Conservation (phyloP, 2,888 invertebrate species). For the Platycnemis pennipes region DNA sequence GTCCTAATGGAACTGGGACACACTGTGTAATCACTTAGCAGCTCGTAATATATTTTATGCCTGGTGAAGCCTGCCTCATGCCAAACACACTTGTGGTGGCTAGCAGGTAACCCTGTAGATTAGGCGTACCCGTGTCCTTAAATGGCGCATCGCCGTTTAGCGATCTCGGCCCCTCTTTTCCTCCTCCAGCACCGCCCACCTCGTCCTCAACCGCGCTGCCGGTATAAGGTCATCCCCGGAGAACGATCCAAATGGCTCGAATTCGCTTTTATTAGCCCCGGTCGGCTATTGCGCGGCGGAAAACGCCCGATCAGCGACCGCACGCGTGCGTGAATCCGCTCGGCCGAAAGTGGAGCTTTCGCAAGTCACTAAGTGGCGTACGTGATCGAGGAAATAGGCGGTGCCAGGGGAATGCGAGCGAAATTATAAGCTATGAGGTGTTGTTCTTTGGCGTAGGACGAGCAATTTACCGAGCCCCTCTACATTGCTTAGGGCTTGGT, state of each 20-base stretch:
- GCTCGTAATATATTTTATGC: too few species aligned
- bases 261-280: constrained; percentile 16
- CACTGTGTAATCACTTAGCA: too few species aligned
- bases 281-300: not conserved
- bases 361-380: not conserved
- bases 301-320: not conserved
- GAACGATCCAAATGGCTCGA: not conserved
- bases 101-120: too few species aligned
- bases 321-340: not conserved
- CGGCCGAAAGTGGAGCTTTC: not conserved
- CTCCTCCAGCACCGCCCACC: not conserved
- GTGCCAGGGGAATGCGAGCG: not conserved
- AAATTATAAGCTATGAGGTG: not conserved
- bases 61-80: too few species aligned
- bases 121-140: not conserved
- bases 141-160: not conserved
- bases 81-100: too few species aligned
- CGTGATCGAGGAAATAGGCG: not conserved
- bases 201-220: not conserved
- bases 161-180: not conserved
- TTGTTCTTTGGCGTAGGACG: too few species aligned
- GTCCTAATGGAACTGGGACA: too few species aligned
- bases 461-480: too few species aligned
- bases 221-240: not conserved
- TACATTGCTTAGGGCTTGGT: too few species aligned